phyloP scores from a whole-genome alignment of 2,888 invertebrate species.

The Sclerodermus sp. region DNA sequence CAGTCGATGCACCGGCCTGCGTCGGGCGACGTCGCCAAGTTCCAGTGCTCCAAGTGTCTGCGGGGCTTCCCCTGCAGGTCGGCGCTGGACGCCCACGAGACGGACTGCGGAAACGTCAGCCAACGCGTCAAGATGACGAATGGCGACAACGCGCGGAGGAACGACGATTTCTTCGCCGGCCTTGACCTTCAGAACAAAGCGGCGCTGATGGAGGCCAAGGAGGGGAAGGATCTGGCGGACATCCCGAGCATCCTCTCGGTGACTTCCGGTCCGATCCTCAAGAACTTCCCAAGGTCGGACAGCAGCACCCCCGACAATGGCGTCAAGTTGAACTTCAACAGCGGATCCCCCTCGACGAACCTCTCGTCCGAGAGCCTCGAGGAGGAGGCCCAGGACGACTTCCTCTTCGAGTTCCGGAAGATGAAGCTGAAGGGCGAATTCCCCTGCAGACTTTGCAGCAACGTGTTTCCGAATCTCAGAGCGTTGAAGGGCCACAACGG shows the following conservation, averaged over 20 bases:
- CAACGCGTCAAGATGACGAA: constrained; percentile 33
- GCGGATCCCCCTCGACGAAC: constrained; percentile 15
- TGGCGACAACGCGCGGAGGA: constrained; percentile 51
- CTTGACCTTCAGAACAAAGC: constrained; percentile 76
- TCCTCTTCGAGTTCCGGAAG: constrained; percentile 81
- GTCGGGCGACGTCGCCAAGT: constrained; percentile 63
- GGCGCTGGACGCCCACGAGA: constrained; percentile 70
- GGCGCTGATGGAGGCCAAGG: constrained; percentile 52
- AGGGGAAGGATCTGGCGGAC: constrained; percentile 78
- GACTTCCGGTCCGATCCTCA: constrained; percentile 61
- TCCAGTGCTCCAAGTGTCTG: constrained; percentile 71
- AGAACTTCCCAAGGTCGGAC: constrained; percentile 40
- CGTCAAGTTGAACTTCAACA: constrained; percentile 25
- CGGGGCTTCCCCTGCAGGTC: constrained; percentile 73
- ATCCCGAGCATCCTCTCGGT: constrained; percentile 82
- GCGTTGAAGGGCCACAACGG: constrained; percentile 86
- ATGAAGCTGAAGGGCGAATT: constrained; percentile 90
- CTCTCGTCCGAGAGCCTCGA: constrained; percentile 57
- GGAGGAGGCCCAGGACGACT: constrained; percentile 81
- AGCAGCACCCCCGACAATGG: constrained; percentile 39
- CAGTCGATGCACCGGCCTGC: constrained; percentile 66
- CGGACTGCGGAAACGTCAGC: constrained; percentile 57
- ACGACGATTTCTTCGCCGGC: constrained; percentile 78
- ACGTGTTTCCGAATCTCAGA: constrained; percentile 84
- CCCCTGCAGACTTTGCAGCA: constrained; percentile 85